Conservation (phyloP, 1,140 invertebrate genomes). For the Lerema accius region DNA sequence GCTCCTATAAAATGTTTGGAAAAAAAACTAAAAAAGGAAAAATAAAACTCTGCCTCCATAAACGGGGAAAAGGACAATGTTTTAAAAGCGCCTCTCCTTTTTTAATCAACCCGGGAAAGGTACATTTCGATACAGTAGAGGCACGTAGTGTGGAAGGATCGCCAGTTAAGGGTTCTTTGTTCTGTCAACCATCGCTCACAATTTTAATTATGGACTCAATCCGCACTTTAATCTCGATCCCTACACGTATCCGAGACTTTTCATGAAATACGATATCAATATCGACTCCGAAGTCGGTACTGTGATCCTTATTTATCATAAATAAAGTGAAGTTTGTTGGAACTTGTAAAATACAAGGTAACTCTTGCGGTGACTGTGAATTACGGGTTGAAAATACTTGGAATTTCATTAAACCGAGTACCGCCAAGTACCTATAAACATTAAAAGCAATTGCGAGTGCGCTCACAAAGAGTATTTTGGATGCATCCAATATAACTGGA, state of each 20-base stretch:
- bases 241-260: slow-evolving; percentile 8
- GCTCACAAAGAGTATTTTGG: slow-evolving; percentile 42
- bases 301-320: background rate
- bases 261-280: slow-evolving; percentile 22
- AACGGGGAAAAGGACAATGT: background rate
- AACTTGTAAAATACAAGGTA: slow-evolving; percentile 32
- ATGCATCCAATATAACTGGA: slow-evolving; percentile 34
- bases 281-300: background rate
- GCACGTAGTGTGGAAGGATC: background rate
- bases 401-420: slow-evolving; percentile 51
- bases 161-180: slow-evolving; percentile 12
- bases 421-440: slow-evolving; percentile 40
- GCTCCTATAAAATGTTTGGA: too few species aligned
- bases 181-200: slow-evolving; percentile 31
- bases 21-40: too few species aligned
- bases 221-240: slow-evolving; percentile 12
- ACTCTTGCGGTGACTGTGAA: slow-evolving; percentile 35
- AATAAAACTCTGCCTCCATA: background rate
- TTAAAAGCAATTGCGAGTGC: slow-evolving; percentile 36
- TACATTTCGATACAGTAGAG: slow-evolving; percentile 5
- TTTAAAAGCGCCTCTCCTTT: background rate
- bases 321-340: background rate
- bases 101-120: background rate
- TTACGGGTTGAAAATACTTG: slow-evolving; percentile 41
- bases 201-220: slow-evolving; percentile 28